Evolutionary conservation across 2,797 vertebrate genomes (phyloP).

Genomic region (Loris lydekkerianus): DNA sequence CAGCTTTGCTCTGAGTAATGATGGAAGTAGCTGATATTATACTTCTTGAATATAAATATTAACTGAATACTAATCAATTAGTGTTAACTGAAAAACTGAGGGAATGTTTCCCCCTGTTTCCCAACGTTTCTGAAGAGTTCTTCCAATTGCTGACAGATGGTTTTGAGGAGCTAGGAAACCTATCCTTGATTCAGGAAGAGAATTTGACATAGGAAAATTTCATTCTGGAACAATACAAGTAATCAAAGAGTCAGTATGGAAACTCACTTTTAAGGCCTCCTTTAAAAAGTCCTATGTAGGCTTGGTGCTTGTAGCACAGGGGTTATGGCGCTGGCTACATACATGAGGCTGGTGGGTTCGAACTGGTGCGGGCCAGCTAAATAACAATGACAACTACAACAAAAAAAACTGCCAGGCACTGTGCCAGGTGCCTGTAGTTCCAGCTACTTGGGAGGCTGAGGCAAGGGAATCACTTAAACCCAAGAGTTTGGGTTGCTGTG

Average conservation of each 20-base stretch:
- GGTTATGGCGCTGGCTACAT: too few relatives aligned
- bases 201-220: neutral
- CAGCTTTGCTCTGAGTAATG: constrained; percentile 1
- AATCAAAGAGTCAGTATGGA: neutral
- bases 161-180: neutral
- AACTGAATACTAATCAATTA: constrained; percentile 50
- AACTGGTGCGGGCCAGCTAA: too few relatives aligned
- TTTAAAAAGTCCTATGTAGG: neutral
- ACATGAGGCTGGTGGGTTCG: too few relatives aligned
- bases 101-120: neutral
- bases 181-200: neutral
- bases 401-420: too few relatives aligned
- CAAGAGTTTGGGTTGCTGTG: too few relatives aligned
- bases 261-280: neutral
- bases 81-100: neutral
- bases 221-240: constrained; percentile 39
- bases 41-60: neutral
- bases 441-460: too few relatives aligned
- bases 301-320: too few relatives aligned
- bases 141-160: neutral
- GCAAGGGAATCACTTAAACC: too few relatives aligned
- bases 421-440: too few relatives aligned
- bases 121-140: neutral
- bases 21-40: neutral
- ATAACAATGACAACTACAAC: too few relatives aligned